phyloP scores from a whole-genome alignment of 64 coral and sea anemone genomes.

The Montipora capricornis region DNA sequence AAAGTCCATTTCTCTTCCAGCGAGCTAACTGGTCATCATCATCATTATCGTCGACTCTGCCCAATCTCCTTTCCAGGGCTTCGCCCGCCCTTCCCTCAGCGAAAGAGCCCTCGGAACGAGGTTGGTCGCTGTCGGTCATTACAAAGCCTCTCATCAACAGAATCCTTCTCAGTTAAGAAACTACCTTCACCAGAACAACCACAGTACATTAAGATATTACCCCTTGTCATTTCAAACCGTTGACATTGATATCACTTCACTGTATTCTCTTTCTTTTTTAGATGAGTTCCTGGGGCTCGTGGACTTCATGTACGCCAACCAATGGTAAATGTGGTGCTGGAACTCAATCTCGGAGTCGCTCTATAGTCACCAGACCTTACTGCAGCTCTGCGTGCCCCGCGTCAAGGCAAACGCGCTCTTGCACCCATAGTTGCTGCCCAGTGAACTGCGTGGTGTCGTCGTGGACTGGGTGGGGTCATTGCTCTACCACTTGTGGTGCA shows the following conservation, averaged over 20 bases:
- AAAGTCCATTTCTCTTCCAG: too few species aligned
- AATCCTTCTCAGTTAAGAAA: too few species aligned
- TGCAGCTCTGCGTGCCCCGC: slow-evolving; percentile 77
- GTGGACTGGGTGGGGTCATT: slow-evolving; percentile 79
- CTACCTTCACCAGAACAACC: too few species aligned
- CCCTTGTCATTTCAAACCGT: not conserved
- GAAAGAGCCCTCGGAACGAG: too few species aligned
- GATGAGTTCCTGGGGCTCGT: slow-evolving; percentile 80
- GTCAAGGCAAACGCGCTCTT: slow-evolving; percentile 47
- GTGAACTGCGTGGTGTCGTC: slow-evolving; percentile 71
- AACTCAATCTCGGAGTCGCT: slow-evolving; percentile 59
- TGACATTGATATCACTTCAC: not conserved
- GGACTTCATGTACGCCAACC: slow-evolving; percentile 64
- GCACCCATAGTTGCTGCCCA: slow-evolving; percentile 91
- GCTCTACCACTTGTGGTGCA: slow-evolving; percentile 83
- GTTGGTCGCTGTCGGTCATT: too few species aligned
- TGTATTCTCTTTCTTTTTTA: not conserved
- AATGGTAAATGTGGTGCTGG: slow-evolving; percentile 88
- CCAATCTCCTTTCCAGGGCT: too few species aligned
- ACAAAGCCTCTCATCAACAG: too few species aligned
- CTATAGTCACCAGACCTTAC: slow-evolving; percentile 62
- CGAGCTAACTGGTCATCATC: not conserved
- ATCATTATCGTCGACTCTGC: not conserved
- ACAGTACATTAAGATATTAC: too few species aligned
- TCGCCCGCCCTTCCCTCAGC: too few species aligned